Evolutionary conservation across 1,140 invertebrate species (phyloP), one percentile per base, ranked within the genome.

Genomic region (Hestina assimilis): DNA sequence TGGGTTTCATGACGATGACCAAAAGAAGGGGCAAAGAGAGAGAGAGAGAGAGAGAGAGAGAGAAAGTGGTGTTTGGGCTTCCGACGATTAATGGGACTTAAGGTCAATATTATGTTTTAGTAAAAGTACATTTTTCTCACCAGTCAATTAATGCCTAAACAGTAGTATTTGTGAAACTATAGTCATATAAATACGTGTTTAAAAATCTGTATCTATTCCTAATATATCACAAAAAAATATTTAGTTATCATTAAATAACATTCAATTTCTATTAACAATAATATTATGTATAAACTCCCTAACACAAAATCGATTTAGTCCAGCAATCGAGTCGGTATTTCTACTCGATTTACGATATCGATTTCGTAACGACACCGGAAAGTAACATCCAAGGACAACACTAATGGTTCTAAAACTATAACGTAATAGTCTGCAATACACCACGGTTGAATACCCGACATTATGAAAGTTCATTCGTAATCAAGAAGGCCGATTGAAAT

Each of bases 391-490:
- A 68, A 68, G 66, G 66, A 68, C 66, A 68, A 35, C 28, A 53
- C 52, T 68, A 68, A 68, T 64, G 57, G 62, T 47, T 64, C 48
- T 61, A 68, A 63, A 61, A 55, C 38, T 58, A 50, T 67, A 67
- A 54, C 58, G 54, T 57, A 55, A 67, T 43, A 62, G 54, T 62
- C 47, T 59, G 57, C 57, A 59, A 60, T 50, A 50, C 60, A 50
- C 42, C 51, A 59, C 61, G 61, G 28, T 59, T 63, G 50, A 63
- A 59, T 63, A 63, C 50, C 40, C 45, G 51, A 47, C 15, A 38
- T 63, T 63, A 63, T 52, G 61, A 65, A 65, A 60, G 50, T 38
- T 43, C 46, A 28, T 21, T 59, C 52, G 52, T 61, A 61, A 61
- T 55, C 45, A 40, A 20, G 40, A 48, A 55, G 46, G 59, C 40